phyloP scores from a whole-genome alignment of 2,797 vertebrate genomes.

The Remorina albescens region DNA sequence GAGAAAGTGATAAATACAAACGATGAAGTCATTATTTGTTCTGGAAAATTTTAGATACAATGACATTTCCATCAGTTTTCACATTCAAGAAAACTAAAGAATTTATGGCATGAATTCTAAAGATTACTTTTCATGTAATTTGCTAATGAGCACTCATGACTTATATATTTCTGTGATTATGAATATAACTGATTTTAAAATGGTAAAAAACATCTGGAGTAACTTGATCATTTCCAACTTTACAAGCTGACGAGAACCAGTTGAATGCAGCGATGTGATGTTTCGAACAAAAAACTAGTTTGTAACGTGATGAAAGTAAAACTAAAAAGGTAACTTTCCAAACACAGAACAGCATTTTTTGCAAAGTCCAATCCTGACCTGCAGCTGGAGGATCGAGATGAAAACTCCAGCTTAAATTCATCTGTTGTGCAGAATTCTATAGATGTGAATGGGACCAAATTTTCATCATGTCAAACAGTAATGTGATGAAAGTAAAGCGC shows the following conservation, averaged over 20 bases:
- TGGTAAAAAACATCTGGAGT: neutral
- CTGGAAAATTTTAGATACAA: neutral
- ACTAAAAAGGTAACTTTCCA: too few relatives aligned
- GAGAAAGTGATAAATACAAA: neutral
- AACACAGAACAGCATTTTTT: too few relatives aligned
- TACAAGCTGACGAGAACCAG: neutral
- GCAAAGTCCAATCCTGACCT: neutral
- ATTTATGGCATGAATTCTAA: too few relatives aligned
- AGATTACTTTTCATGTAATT: too few relatives aligned
- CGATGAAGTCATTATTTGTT: neutral
- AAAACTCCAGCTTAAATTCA: too few relatives aligned
- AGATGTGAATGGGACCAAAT: neutral
- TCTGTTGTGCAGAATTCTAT: neutral
- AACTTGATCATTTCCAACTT: too few relatives aligned
- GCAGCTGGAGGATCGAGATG: neutral
- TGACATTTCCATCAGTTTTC: neutral
- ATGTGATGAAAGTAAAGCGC: neutral
- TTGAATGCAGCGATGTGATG: neutral
- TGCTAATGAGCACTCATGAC: too few relatives aligned
- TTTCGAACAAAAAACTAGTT: too few relatives aligned
- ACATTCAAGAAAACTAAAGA: too few relatives aligned
- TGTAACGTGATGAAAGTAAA: too few relatives aligned
- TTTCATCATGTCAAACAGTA: neutral
- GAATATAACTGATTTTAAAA: neutral
- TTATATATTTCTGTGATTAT: neutral